A percentile compares a stretch with the other conserved stretches of the same genome.
Conservation (phyloP, 2,797 vertebrate genomes). For the Denticeps clupeoides region DNA sequence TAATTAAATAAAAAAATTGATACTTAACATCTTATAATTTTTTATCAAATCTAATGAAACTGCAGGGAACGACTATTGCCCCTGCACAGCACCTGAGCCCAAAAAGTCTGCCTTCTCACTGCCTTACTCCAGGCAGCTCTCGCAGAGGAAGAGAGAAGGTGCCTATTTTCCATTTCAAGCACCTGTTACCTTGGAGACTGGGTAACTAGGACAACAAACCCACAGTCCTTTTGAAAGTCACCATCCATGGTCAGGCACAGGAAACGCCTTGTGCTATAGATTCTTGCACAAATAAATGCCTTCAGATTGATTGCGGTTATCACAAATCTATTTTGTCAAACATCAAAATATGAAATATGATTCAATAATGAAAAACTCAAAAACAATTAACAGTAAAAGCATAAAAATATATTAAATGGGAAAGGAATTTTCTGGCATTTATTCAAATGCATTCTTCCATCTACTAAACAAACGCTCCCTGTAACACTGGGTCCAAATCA, state of each 20-base stretch:
- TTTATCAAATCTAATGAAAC: constrained; percentile 2
- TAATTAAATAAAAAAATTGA: not conserved
- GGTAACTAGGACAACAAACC: constrained; percentile 34
- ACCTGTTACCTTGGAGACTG: constrained; percentile 41
- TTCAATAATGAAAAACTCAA: too few relatives aligned
- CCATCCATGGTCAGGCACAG: constrained; percentile 9
- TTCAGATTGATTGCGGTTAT: too few relatives aligned
- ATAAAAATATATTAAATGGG: too few relatives aligned
- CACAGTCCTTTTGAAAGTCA: constrained; percentile 9
- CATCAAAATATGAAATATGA: too few relatives aligned
- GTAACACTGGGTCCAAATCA: too few relatives aligned
- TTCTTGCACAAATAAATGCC: too few relatives aligned
- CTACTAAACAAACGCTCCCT: too few relatives aligned
- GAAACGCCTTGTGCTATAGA: constrained; percentile 16
- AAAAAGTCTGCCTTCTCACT: constrained; percentile 20
- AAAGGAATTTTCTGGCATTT: too few relatives aligned
- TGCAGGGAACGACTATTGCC: constrained; percentile 18
- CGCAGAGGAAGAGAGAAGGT: constrained; percentile 21
- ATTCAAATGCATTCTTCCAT: too few relatives aligned
- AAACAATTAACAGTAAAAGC: too few relatives aligned
- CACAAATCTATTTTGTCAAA: too few relatives aligned
- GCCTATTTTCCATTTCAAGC: constrained; percentile 29
- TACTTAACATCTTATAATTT: not conserved
- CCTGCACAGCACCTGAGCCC: constrained; percentile 20
- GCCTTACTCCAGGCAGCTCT: constrained; percentile 28